phyloP scores from a whole-genome alignment of 2,797 vertebrate genomes.

The Coracias cyanogaster region DNA sequence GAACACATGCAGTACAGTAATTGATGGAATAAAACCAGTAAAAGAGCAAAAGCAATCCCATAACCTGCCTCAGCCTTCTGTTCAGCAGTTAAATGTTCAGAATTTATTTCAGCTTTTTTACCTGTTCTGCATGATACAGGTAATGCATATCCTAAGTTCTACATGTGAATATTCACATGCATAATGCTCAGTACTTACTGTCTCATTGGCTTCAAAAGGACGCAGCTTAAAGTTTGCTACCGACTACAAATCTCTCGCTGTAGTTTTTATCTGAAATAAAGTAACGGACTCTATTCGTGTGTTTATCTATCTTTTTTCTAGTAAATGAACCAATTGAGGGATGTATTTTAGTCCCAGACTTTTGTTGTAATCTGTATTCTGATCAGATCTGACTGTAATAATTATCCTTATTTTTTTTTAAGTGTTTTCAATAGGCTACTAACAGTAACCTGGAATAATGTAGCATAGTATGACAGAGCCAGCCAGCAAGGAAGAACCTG shows the following conservation, averaged over 20 bases:
- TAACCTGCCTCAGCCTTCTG: background rate
- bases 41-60: background rate
- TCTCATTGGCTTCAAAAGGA: background rate
- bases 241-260: background rate
- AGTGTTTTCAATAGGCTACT: background rate
- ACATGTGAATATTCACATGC: background rate
- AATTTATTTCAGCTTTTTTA: background rate
- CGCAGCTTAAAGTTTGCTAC: background rate
- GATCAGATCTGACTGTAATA: background rate
- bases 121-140: background rate
- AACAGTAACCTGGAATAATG: background rate
- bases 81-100: background rate
- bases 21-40: background rate
- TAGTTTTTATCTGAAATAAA: background rate
- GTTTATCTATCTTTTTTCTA: background rate
- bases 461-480: background rate
- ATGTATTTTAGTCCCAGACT: background rate
- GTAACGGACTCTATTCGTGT: background rate
- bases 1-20: background rate
- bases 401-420: background rate
- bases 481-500: slow-evolving; percentile 6
- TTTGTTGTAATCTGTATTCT: background rate
- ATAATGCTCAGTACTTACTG: background rate
- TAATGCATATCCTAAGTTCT: background rate
- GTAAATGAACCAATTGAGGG: background rate